A percentile compares a stretch with the other conserved stretches of the same genome.
Conservation (phyloP, 1,140 invertebrate species). For the Drosophila rufa region DNA sequence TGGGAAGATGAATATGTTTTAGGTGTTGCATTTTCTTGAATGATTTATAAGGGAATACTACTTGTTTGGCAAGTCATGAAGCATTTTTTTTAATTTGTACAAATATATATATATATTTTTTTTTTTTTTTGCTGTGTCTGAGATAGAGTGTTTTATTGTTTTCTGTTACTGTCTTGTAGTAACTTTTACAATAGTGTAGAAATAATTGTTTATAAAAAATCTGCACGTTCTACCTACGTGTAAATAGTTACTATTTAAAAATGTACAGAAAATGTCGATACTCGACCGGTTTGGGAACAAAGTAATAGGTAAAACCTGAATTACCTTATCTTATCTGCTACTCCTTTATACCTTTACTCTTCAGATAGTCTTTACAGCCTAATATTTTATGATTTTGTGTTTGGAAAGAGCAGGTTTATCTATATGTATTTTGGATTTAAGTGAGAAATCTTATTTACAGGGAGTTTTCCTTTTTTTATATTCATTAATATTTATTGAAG, state of each 20-base stretch:
- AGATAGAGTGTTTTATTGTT: too few relatives aligned
- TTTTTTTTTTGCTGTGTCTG: too few relatives aligned
- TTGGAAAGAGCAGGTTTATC: neutral
- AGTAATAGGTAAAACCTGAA: neutral
- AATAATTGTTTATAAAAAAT: neutral
- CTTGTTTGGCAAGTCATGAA: too few relatives aligned
- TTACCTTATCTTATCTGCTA: neutral
- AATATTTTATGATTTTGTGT: neutral
- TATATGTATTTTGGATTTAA: neutral
- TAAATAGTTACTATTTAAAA: neutral
- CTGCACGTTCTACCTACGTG: conserved; percentile 1
- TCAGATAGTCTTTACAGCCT: neutral
- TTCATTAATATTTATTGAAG: neutral
- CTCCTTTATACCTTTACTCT: neutral
- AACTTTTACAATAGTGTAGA: too few relatives aligned
- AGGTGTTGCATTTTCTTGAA: neutral
- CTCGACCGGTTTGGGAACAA: neutral
- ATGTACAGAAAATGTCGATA: neutral
- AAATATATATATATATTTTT: too few relatives aligned
- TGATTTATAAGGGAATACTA: neutral
- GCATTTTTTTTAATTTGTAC: too few relatives aligned
- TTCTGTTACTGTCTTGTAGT: too few relatives aligned
- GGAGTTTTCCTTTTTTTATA: neutral
- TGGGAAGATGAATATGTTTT: neutral
- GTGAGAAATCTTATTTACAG: neutral